Base-by-base conservation (phyloP, 35 echinoderm and acorn worm species). In the Nesometra sesokonis region DNA sequence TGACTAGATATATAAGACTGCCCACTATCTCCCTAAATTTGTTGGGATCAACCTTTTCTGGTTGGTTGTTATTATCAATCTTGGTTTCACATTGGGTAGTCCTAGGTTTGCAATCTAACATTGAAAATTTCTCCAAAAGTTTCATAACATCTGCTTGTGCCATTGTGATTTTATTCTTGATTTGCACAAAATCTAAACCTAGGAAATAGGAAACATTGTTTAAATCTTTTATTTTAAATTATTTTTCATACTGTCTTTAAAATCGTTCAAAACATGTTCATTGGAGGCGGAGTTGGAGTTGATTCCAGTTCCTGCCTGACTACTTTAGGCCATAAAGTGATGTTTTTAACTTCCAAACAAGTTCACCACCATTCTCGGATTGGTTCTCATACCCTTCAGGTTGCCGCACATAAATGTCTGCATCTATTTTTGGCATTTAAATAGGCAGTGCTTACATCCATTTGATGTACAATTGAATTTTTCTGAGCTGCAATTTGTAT, bases 281-380 rank as follows among this genome's bases (percentile, higher is more conserved):
- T 38, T 82, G 82, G 37, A 82, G 0, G 87, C 79, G 27, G 79
- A 84, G 88, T 0, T 84, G 35, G 11, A 90, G 31, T 29, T 31
- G 78, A 79, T 90, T 90, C 88, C 81, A 90, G 35, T 84, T 90
- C 77, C 88, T 11, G 29, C 88, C 88, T 34, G 88, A 90, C 37
- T 90, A 82, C 78, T 90, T 90, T 32, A 90, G 37, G 4, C 88
- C 81, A 77, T 84, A 90, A 0, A 90, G n/a, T n/a, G 82, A 83
- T 36, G 83, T 89, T 19, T 89, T 84, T 17, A 89, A 36, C 78
- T 84, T 90, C 4, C 27, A 85, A 4, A 90, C 88, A 13, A 78
- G 29, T 84, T 78, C 38, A 32, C 77, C 57, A 15, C 36, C 36
- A 37, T 17, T 36, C 29, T 89, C 40, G 5, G 81, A 83, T 29